Percentiles rank a stretch among this genome's conserved stretches.
These are phyloP conservation scores for Platanista minor DNA, from an alignment of 2,113 vertebrate species.

Conservation along the genomic window DNA sequence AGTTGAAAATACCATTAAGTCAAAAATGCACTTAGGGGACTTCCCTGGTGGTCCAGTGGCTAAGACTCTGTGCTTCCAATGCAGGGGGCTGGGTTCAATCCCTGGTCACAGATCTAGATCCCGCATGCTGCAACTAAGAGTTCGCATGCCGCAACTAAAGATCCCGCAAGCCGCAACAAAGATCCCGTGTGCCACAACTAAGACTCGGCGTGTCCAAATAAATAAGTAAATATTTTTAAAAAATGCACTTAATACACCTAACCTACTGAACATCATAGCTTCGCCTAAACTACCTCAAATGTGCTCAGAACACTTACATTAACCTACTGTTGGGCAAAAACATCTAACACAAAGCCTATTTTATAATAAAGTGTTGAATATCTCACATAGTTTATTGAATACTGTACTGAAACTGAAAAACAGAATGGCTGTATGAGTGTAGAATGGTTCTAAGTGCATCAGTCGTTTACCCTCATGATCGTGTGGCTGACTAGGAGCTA, in stretches of 20 bases:
- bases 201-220: rapidly evolving
- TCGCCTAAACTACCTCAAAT: background rate
- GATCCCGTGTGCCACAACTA: no score
- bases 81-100: no score
- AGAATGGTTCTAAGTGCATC: background rate
- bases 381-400: background rate
- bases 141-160: no score
- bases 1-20: background rate
- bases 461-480: background rate
- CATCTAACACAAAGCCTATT: background rate
- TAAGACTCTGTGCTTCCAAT: no score
- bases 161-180: no score
- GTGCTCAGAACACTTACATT: background rate
- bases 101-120: no score
- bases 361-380: background rate
- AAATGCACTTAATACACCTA: background rate
- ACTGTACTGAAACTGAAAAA: background rate
- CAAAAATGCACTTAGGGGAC: background rate
- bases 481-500: background rate
- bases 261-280: background rate
- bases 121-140: no score
- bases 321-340: background rate
- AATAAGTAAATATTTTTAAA: no score
- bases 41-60: no score
- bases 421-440: background rate